Evolutionary conservation across 2,797 vertebrate species (phyloP), one percentile per base, ranked within the genome.

Genomic region (Lophius americanus): DNA sequence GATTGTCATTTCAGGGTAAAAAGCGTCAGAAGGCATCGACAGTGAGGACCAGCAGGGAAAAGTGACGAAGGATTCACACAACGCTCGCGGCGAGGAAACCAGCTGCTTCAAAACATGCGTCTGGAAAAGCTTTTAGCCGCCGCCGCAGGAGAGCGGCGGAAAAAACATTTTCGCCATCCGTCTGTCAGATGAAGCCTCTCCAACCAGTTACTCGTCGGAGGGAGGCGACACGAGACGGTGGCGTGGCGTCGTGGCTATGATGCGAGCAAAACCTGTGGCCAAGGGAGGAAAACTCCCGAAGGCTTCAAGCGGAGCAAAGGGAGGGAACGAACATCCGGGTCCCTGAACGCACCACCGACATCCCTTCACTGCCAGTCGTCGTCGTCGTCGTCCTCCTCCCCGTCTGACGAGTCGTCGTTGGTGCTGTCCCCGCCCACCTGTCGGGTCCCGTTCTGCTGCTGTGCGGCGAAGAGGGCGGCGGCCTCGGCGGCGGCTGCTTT

Each of bases 1-100:
- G 93, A 94, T 94, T 94, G 94, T 94, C 94, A 90, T 85, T 85
- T 89, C 81, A 70, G 86, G 85, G 89, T 92, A 91, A 91, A 94
- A 93, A 91, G 84, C 86, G 84, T 89, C 86, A 75, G 92, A 51
- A 93, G 92, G 92, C 93, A 92, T 91, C 80, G 72, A 91, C 89
- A 82, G 83, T 85, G 77, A 88, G 69, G 83, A 82, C 65, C 75
- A 73, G 70, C 81, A 62, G 1, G 23, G 57, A 41, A 67, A 78
- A 65, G 68, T 70, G 33, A 54, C 47, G 51, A 59, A 41, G 51
- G 70, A 43, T 78, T 84, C 83, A 84, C 82, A 82, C 82, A 88
- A 85, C 81, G 43, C 70, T 54, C 75, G 57, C 51, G 56, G 23
- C 23, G 68, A 62, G 56, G 67, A 60, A 78, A 57, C 50, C 60